Conservation (phyloP, 1,140 invertebrate genomes). For the Drosophila punjabiensis region DNA sequence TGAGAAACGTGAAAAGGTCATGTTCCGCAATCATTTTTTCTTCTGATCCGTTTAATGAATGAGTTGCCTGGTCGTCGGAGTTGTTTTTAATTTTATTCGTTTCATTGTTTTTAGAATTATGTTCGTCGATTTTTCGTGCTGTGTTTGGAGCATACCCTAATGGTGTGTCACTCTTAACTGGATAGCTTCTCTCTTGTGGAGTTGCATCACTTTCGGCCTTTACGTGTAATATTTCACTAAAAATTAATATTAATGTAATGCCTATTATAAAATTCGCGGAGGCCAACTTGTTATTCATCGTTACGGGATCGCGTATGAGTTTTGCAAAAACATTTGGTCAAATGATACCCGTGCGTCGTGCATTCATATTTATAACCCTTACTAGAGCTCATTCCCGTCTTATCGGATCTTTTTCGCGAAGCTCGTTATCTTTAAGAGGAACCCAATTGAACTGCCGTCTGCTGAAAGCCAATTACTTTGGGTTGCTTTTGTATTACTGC, state of each 20-base stretch:
- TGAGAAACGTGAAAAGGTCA: too few relatives aligned
- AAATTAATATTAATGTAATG: not conserved
- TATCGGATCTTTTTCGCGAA: slow-evolving; percentile 37
- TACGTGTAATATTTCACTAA: slow-evolving; percentile 2
- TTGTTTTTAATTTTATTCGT: not conserved
- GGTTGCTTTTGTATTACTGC: slow-evolving; percentile 30
- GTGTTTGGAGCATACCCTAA: not conserved
- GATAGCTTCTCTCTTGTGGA: not conserved
- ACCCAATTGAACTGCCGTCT: slow-evolving; percentile 28
- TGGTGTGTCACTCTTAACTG: not conserved
- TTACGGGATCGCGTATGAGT: slow-evolving; percentile 21
- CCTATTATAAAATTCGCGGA: not conserved
- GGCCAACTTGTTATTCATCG: slow-evolving; percentile 4
- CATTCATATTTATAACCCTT: slow-evolving; percentile 39
- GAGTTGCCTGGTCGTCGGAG: not conserved
- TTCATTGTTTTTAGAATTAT: not conserved
- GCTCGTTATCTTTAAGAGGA: slow-evolving; percentile 42
- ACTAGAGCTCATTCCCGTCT: slow-evolving; percentile 25
- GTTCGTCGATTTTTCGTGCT: not conserved
- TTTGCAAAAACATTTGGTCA: slow-evolving; percentile 15
- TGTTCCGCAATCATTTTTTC: not conserved
- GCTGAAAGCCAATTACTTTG: slow-evolving; percentile 34
- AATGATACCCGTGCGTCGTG: slow-evolving; percentile 29
- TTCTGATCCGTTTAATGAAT: not conserved
- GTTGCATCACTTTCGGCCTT: not conserved